Percentiles rank a stretch among this genome's conserved stretches.
Evolutionary conservation across 1,140 invertebrate genomes (phyloP).

Genomic region (Babylonia areolata): DNA sequence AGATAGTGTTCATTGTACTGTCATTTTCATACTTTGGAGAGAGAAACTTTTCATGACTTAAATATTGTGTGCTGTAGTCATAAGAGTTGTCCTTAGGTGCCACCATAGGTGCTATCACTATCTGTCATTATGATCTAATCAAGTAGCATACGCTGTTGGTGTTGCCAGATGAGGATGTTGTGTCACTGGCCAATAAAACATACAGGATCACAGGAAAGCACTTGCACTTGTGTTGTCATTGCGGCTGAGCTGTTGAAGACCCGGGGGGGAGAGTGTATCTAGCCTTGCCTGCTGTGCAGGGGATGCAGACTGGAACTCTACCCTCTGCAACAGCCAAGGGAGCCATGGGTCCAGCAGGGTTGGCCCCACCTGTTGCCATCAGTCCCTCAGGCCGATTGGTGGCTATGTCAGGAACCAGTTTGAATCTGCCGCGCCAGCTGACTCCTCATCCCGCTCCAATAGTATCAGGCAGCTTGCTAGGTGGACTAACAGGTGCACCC

Average conservation of each 20-base stretch:
- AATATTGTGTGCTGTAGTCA: too few relatives aligned
- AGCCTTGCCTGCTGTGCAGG: slow-evolving; percentile 25
- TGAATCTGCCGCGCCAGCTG: slow-evolving; percentile 19
- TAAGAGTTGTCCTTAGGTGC: too few relatives aligned
- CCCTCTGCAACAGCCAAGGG: neutral
- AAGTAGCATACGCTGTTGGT: neutral
- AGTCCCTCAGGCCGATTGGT: neutral
- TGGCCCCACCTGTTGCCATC: slow-evolving; percentile 8
- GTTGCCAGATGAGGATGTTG: neutral
- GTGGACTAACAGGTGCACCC: neutral
- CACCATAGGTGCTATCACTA: too few relatives aligned
- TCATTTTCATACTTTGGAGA: neutral
- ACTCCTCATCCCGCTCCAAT: slow-evolving; percentile 23
- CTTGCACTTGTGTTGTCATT: neutral
- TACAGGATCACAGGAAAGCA: neutral
- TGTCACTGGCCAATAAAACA: neutral
- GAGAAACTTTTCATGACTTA: neutral
- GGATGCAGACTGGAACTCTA: neutral
- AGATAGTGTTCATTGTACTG: too few relatives aligned
- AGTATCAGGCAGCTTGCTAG: slow-evolving; percentile 18
- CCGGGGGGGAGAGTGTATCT: neutral
- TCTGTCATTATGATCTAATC: neutral
- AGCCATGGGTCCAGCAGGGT: neutral
- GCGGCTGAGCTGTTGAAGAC: neutral
- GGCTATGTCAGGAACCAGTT: neutral